Evolutionary conservation across 2,888 invertebrate species (phyloP).

Genomic region (Zelleria hepariella): DNA sequence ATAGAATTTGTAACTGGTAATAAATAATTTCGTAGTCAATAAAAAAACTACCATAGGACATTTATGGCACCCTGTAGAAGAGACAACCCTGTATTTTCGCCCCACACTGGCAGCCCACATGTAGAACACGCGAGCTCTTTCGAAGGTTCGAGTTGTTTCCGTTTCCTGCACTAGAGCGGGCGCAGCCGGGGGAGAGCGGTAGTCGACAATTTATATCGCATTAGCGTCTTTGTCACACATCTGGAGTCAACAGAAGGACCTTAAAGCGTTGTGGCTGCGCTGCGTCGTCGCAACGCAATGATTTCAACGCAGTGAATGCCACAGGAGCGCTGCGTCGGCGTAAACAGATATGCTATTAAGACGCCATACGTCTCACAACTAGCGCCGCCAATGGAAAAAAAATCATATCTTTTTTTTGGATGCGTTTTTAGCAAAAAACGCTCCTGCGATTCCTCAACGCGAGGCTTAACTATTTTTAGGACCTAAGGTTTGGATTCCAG

Average conservation of each 20-base stretch:
- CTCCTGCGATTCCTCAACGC: no score
- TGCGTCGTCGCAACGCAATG: no score
- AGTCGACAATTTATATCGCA: constrained; percentile 62
- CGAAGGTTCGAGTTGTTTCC: constrained; percentile 61
- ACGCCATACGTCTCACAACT: no score
- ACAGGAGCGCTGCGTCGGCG: no score
- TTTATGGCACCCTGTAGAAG: not conserved
- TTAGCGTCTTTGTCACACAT: constrained; percentile 30
- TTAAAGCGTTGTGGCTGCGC: not conserved
- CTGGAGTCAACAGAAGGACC: not conserved
- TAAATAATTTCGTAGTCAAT: not conserved
- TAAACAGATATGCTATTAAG: no score
- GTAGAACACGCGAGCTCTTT: constrained; percentile 57
- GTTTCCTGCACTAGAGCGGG: constrained; percentile 62
- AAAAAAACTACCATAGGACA: not conserved
- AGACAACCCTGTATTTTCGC: not conserved
- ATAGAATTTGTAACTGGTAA: not conserved
- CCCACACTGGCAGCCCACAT: constrained; percentile 26
- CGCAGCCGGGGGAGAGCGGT: constrained; percentile 32
- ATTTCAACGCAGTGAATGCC: no score
- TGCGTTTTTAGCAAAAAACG: no score
- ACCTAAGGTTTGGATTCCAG: no score
- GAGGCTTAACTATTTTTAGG: no score
- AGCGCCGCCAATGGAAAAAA: no score
- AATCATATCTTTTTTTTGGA: no score